Percentiles rank a stretch among this genome's conserved stretches.
Conservation (phyloP, 1,140 invertebrate species). For the Plutomurus gul region DNA sequence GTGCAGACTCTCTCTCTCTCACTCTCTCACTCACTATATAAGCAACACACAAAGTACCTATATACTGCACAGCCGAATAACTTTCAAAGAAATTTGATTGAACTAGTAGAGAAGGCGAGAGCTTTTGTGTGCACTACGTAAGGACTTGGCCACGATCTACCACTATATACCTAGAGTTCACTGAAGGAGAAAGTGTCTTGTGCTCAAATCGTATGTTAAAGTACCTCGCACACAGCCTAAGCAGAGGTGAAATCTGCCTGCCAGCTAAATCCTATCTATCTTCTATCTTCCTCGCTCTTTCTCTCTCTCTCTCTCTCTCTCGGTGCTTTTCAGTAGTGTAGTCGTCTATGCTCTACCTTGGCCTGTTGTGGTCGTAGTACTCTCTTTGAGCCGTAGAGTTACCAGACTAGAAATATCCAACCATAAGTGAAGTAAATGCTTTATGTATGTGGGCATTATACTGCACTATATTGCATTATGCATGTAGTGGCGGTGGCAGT, state of each 20-base stretch:
- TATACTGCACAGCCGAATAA: not conserved
- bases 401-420: too few species aligned
- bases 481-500: too few species aligned
- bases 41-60: not conserved
- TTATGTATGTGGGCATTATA: too few species aligned
- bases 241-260: slow-evolving; percentile 21
- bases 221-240: too few species aligned
- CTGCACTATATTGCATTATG: too few species aligned
- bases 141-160: too few species aligned
- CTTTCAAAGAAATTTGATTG: not conserved
- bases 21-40: not conserved
- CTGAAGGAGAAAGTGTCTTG: not conserved
- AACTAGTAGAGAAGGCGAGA: not conserved
- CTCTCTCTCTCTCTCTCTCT: not conserved
- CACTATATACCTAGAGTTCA: not conserved
- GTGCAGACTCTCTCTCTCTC: not conserved
- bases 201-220: too few species aligned
- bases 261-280: slow-evolving; percentile 3
- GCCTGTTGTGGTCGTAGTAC: too few species aligned
- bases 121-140: not conserved
- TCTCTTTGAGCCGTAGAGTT: too few species aligned
- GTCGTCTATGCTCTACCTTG: too few species aligned
- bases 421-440: too few species aligned
- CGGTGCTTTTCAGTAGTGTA: not conserved
- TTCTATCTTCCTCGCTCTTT: not conserved